A percentile compares a stretch with the other conserved stretches of the same genome.
Evolutionary conservation across 2,797 vertebrate species (phyloP).

Genomic region (Hapalemur alaotrensis): DNA sequence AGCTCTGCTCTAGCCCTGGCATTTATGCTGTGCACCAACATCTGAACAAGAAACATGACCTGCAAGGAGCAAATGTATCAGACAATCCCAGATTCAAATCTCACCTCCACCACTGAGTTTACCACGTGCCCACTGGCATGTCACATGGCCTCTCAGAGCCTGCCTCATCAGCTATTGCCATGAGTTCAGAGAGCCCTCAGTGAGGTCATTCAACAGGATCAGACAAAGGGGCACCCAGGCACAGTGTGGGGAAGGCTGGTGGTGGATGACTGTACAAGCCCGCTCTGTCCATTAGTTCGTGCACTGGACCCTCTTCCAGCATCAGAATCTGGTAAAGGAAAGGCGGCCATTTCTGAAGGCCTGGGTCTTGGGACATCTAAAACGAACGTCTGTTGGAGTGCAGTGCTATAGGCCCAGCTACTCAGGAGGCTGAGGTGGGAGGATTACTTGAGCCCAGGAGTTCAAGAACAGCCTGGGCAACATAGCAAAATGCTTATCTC

Average conservation of each 20-base stretch:
- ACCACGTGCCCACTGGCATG: not conserved
- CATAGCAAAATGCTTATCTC: too few relatives aligned
- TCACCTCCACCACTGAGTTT: not conserved
- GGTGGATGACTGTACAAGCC: not conserved
- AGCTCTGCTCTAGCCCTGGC: not conserved
- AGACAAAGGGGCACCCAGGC: not conserved
- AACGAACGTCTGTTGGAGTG: not conserved
- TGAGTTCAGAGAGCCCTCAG: not conserved
- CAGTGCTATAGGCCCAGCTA: too few relatives aligned
- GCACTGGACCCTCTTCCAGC: not conserved
- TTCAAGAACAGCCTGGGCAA: too few relatives aligned
- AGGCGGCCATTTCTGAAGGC: not conserved
- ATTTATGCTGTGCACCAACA: not conserved
- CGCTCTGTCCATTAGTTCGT: not conserved
- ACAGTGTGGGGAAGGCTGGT: not conserved
- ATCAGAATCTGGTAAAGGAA: not conserved
- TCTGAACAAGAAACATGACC: not conserved
- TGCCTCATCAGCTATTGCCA: not conserved
- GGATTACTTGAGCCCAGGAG: too few relatives aligned
- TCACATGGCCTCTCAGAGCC: not conserved
- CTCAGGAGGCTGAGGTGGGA: too few relatives aligned
- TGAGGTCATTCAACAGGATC: not conserved
- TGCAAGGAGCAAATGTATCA: not conserved
- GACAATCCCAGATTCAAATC: constrained; percentile 32
- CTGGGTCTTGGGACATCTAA: constrained; percentile 7